Conservation (phyloP, 2,888 invertebrate genomes). For the Laspeyria flexula region DNA sequence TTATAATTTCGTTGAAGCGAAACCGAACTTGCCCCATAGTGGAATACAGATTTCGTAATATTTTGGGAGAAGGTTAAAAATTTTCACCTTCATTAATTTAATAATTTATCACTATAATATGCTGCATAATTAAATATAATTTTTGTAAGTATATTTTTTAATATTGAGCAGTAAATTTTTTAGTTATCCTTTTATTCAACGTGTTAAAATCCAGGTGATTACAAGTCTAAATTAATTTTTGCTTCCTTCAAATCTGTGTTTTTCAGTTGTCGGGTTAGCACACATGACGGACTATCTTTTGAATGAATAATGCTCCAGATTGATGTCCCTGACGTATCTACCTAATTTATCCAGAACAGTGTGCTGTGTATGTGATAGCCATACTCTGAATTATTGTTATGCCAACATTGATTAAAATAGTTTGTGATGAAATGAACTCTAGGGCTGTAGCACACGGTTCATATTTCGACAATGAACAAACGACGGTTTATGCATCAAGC, state of each 20-base stretch:
- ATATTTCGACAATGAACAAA: background rate
- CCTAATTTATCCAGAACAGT: conserved; percentile 38
- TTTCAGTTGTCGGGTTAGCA: conserved; percentile 29
- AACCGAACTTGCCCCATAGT: too few relatives aligned
- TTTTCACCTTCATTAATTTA: too few relatives aligned
- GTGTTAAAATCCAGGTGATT: too few relatives aligned
- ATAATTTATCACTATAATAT: too few relatives aligned
- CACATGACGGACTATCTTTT: conserved; percentile 26
- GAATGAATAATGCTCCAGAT: conserved; percentile 43
- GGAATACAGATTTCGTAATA: too few relatives aligned
- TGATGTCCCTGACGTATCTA: conserved; percentile 43
- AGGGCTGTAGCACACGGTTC: background rate
- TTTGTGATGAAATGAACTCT: conserved; percentile 43
- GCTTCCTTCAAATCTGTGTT: too few relatives aligned
- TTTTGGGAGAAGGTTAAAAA: too few relatives aligned
- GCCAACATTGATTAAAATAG: conserved; percentile 47
- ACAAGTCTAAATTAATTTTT: too few relatives aligned
- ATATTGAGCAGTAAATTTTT: too few relatives aligned
- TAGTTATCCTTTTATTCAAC: too few relatives aligned
- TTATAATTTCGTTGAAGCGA: conserved; percentile 19
- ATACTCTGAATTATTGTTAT: conserved; percentile 49
- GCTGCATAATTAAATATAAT: too few relatives aligned
- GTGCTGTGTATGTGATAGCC: conserved; percentile 35
- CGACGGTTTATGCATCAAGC: background rate
- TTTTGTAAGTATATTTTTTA: too few relatives aligned